phyloP scores from a whole-genome alignment of 1,140 invertebrate species.

The Philopotamus ludificatus region DNA sequence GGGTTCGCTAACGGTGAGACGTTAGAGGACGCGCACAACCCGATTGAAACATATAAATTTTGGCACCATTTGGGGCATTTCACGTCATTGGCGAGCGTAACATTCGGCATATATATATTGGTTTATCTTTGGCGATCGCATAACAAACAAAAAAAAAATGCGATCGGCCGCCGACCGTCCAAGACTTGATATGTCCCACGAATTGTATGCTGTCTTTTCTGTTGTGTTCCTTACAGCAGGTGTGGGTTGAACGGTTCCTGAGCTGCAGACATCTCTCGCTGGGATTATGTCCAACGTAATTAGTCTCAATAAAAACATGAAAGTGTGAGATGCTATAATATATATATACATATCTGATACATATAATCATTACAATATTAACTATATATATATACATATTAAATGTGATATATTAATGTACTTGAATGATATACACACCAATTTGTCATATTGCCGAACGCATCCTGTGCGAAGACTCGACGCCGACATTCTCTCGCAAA shows the following conservation, averaged over 20 bases:
- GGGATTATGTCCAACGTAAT: conserved; percentile 38
- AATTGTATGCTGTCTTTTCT: conserved; percentile 37
- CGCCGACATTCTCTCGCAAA: too few relatives aligned
- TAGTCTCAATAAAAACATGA: conserved; percentile 40
- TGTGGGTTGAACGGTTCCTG: conserved; percentile 27
- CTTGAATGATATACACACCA: conserved; percentile 35
- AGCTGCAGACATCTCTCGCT: conserved; percentile 16
- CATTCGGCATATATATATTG: too few relatives aligned
- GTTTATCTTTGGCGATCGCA: not conserved
- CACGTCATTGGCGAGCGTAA: not conserved
- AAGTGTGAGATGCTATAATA: conserved; percentile 40
- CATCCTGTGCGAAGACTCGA: not conserved
- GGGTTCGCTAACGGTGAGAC: too few relatives aligned
- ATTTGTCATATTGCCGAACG: conserved; percentile 4
- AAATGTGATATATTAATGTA: conserved; percentile 39
- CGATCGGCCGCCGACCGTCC: not conserved
- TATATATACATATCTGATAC: conserved; percentile 39
- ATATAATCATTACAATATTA: conserved; percentile 40
- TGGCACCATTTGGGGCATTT: conserved; percentile 10
- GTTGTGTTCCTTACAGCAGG: conserved; percentile 40
- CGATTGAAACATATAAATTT: conserved; percentile 2
- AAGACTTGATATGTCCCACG: conserved; percentile 19
- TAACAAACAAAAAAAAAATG: too few relatives aligned
- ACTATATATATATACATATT: conserved; percentile 40
- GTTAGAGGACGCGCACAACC: too few relatives aligned